phyloP scores from a whole-genome alignment of 2,797 vertebrate species.

The Crenuchus spilurus region DNA sequence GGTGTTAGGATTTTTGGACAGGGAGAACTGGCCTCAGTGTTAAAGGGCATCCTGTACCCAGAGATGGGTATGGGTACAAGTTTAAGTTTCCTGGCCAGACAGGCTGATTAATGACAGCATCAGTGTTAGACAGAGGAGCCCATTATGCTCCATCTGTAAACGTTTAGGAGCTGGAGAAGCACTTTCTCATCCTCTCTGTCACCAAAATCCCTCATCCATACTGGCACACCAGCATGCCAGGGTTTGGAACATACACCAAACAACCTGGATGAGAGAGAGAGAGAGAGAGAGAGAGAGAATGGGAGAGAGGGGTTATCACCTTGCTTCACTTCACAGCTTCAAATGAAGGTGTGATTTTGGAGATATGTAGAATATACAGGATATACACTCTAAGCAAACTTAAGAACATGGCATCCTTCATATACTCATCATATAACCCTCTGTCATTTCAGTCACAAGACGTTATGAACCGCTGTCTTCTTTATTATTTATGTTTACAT shows the following conservation, averaged over 20 bases:
- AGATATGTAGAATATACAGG: background rate
- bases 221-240: slow-evolving; percentile 12
- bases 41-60: slow-evolving; percentile 8
- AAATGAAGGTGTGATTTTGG: background rate
- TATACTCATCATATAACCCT: too few species aligned
- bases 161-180: slow-evolving; percentile 43
- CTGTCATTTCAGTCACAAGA: too few species aligned
- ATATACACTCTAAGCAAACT: background rate
- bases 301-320: background rate
- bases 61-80: slow-evolving; percentile 20
- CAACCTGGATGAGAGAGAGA: background rate
- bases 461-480: too few species aligned
- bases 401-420: too few species aligned
- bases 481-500: too few species aligned
- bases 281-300: background rate
- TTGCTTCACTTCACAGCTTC: background rate
- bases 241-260: background rate
- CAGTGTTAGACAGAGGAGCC: slow-evolving; percentile 37
- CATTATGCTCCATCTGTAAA: slow-evolving; percentile 57
- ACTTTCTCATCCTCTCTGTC: slow-evolving; percentile 12
- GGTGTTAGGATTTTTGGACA: too few species aligned
- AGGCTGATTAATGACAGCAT: slow-evolving; percentile 50
- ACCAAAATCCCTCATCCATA: slow-evolving; percentile 19
- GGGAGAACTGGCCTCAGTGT: background rate
- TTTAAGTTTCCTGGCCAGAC: slow-evolving; percentile 8